Conservation (phyloP, 2,113 vertebrate genomes). For the Tachycineta bicolor region DNA sequence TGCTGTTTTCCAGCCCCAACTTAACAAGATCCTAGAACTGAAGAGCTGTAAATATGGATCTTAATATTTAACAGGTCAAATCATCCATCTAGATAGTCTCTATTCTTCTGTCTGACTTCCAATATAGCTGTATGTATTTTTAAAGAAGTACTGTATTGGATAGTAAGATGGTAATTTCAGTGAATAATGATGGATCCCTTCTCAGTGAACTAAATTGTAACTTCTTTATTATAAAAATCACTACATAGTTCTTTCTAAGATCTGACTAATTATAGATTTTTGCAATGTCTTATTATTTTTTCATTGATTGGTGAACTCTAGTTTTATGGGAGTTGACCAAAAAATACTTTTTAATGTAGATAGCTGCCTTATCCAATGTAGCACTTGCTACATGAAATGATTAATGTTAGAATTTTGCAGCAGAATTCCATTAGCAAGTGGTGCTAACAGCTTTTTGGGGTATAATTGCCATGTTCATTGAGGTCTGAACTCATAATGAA, state of each 20-base stretch:
- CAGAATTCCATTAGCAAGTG: constrained; percentile 26
- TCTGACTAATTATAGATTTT: constrained; percentile 69
- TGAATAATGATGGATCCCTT: constrained; percentile 71
- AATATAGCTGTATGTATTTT: constrained; percentile 68
- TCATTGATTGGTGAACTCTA: neutral
- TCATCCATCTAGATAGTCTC: constrained; percentile 57
- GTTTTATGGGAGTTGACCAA: constrained; percentile 45
- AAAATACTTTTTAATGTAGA: neutral
- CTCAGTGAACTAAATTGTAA: constrained; percentile 51
- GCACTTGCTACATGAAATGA: neutral
- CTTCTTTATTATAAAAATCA: constrained; percentile 65
- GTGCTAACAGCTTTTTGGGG: constrained; percentile 6
- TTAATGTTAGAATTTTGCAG: neutral
- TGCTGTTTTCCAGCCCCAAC: neutral
- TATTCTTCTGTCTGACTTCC: constrained; percentile 40
- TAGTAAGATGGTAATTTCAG: constrained; percentile 66
- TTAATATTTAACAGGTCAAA: constrained; percentile 74
- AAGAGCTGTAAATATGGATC: constrained; percentile 68
- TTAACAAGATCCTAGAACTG: neutral
- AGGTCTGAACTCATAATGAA: neutral
- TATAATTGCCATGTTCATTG: neutral
- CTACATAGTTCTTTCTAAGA: constrained; percentile 53
- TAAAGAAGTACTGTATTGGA: constrained; percentile 71
- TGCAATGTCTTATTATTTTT: constrained; percentile 19
- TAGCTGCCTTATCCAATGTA: neutral